Evolutionary conservation across 2,113 vertebrate genomes (phyloP), one percentile per base, ranked within the genome.

Genomic region (Grammomys surdaster): DNA sequence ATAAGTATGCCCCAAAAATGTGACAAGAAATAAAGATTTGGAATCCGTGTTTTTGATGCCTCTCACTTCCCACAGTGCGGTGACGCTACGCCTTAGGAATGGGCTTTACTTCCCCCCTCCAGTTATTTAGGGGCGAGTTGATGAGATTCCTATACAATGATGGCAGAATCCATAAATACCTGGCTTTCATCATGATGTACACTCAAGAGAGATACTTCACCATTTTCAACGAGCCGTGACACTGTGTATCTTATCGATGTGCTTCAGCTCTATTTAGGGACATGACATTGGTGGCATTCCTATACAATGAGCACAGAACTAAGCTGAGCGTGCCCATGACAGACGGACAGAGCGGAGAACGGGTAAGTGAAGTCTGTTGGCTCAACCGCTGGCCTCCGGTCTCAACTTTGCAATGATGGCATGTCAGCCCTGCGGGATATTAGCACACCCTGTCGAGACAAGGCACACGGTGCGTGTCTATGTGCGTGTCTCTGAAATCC

Each of bases 251-350:
- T 98, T 98, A 98, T 98, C 98, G 97, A 96, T 95, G 96, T 46
- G 90, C 58, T 93, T 95, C 36, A 97, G 97, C 28, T 11, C 63
- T 96, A 98, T 96, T 97, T 94, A 96, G 97, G 73, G 97, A 97
- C 96, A 7, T 56, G 89, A 81, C 95, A 40, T 97, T 85, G 96
- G 92, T 97, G 96, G 97, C 98, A 99, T 99, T 98, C 99, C 98
- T 98, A 88, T 91, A 91, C 97, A 93, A 94, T 98, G 98, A 99
- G 98, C 95, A 90, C 98, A 93, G 26, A 40, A 89, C 99, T 99
- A 99, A 99, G 98, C 99, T 98, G 99, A 99, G 99, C 51, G 20
- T 67, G 26, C 67, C 96, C 90, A 67, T 70, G 56, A 95, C 90
- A 94, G 91, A 40, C 73, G 95, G 97, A 97, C 89, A 97, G 98